phyloP scores from a whole-genome alignment of 2,888 invertebrate species.

The Nebria brevicollis region DNA sequence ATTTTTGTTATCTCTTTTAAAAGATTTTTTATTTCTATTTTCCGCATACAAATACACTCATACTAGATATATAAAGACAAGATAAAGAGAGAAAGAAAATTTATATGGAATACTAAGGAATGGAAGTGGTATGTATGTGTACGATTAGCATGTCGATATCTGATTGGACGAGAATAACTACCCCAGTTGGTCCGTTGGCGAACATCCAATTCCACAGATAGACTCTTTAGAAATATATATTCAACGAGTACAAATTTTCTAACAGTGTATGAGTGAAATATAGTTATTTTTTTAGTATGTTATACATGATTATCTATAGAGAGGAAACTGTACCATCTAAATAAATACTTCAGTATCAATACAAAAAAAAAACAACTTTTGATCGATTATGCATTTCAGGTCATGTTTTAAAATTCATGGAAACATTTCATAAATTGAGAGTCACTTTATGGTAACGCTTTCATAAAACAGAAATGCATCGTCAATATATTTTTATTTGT shows the following conservation, averaged over 20 bases:
- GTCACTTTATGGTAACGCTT: neutral
- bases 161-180: conserved; percentile 14
- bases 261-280: neutral
- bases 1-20: conserved; percentile 7
- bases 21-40: neutral
- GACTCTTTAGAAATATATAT: neutral
- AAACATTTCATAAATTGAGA: neutral
- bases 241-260: conserved; percentile 2
- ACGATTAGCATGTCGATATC: conserved; percentile 19
- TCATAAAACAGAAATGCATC: neutral
- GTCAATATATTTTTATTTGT: neutral
- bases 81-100: neutral
- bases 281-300: neutral
- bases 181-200: neutral
- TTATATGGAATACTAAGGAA: neutral
- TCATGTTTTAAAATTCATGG: neutral
- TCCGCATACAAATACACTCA: conserved; percentile 4
- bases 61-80: neutral
- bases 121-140: neutral
- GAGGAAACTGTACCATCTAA: too few species aligned
- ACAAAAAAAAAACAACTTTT: neutral
- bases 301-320: neutral
- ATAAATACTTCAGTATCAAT: too few species aligned
- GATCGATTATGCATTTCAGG: neutral
- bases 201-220: conserved; percentile 4